Conservation (phyloP, 1,140 invertebrate species). For the Thaumetopoea pityocampa region DNA sequence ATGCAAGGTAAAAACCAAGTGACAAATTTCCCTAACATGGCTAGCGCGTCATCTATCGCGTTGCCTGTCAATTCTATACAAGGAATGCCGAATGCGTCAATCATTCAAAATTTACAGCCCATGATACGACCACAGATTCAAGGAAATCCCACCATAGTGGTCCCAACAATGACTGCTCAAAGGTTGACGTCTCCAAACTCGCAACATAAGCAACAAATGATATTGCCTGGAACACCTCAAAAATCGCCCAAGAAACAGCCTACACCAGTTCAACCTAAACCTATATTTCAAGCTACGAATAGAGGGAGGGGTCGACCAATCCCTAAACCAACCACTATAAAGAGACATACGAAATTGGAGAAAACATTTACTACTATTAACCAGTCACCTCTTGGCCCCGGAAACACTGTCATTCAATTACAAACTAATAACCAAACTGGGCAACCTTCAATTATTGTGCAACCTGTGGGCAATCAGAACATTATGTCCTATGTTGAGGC, state of each 20-base stretch:
- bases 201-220: slow-evolving; percentile 68
- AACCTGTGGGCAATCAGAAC: slow-evolving; percentile 80
- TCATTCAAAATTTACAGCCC: slow-evolving; percentile 68
- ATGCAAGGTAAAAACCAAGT: slow-evolving; percentile 69
- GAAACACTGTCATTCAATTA: slow-evolving; percentile 69
- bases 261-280: slow-evolving; percentile 66
- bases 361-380: slow-evolving; percentile 68
- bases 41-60: slow-evolving; percentile 65
- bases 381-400: slow-evolving; percentile 53
- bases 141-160: slow-evolving; percentile 69
- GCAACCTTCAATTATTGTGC: slow-evolving; percentile 80
- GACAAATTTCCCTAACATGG: slow-evolving; percentile 70
- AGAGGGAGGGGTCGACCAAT: slow-evolving; percentile 62
- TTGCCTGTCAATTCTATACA: slow-evolving; percentile 71
- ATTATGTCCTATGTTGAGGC: slow-evolving; percentile 84
- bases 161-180: slow-evolving; percentile 66
- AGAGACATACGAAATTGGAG: slow-evolving; percentile 67
- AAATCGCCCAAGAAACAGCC: slow-evolving; percentile 74
- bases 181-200: slow-evolving; percentile 64
- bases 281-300: slow-evolving; percentile 66
- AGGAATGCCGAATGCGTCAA: slow-evolving; percentile 62
- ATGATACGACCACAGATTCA: slow-evolving; percentile 69
- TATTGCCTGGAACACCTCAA: slow-evolving; percentile 56
- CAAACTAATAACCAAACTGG: slow-evolving; percentile 69
- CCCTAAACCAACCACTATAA: slow-evolving; percentile 68